phyloP scores from a whole-genome alignment of 2,113 vertebrate genomes.

The Choloepus hoffmanni region DNA sequence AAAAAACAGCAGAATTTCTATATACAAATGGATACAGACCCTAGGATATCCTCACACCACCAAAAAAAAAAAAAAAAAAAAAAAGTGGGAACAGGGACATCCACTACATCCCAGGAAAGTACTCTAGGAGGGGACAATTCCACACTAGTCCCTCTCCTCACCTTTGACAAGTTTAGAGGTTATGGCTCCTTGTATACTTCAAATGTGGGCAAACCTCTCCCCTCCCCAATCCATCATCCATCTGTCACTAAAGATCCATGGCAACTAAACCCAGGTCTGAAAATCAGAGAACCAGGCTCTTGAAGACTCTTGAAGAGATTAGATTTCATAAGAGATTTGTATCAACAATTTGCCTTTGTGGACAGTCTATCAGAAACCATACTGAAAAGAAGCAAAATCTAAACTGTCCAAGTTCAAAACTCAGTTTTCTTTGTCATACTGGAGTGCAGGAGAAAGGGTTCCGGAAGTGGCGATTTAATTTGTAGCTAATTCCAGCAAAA shows the following conservation, averaged over 20 bases:
- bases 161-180: neutral
- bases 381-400: neutral
- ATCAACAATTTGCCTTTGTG: neutral
- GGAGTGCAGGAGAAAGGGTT: slow-evolving; percentile 42
- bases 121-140: neutral
- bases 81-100: neutral
- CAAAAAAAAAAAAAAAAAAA: neutral
- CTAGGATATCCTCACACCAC: neutral
- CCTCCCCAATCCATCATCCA: no score
- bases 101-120: neutral
- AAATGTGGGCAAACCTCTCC: neutral
- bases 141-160: no score
- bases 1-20: neutral
- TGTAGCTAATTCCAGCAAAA: slow-evolving; percentile 71
- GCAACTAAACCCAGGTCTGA: neutral
- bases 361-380: neutral
- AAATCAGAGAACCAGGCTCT: neutral
- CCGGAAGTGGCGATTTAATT: slow-evolving; percentile 68
- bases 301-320: neutral
- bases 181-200: neutral
- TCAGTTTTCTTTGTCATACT: slow-evolving; percentile 24
- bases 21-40: neutral
- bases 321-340: neutral
- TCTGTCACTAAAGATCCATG: neutral
- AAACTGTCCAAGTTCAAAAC: neutral